phyloP scores from a whole-genome alignment of 2,888 invertebrate genomes.

The Ormyrus pomaceus region DNA sequence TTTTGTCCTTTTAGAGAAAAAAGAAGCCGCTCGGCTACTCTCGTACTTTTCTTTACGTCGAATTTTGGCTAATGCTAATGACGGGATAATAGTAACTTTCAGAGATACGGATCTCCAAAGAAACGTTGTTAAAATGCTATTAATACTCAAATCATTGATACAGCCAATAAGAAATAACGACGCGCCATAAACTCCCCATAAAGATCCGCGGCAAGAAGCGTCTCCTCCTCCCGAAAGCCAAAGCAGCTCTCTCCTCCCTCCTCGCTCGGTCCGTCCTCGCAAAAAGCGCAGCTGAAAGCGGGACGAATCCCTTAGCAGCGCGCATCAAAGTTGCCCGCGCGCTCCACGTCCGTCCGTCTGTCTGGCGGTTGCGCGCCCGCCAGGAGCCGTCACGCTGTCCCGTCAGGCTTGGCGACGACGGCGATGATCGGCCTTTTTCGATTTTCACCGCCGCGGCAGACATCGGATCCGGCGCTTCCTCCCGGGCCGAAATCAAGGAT shows the following conservation, averaged over 20 bases:
- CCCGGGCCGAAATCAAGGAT: conserved; percentile 30
- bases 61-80: no score
- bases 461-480: background rate
- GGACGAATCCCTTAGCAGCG: no score
- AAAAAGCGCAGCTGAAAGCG: background rate
- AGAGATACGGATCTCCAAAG: no score
- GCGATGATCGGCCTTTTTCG: conserved; percentile 5
- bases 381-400: conserved; percentile 76
- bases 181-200: no score
- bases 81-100: no score
- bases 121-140: no score
- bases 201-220: background rate
- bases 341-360: conserved; percentile 38
- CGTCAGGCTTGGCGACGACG: conserved; percentile 64
- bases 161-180: no score
- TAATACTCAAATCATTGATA: no score
- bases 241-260: conserved; percentile 1
- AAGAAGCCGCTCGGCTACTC: no score
- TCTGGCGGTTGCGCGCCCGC: conserved; percentile 68
- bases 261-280: background rate
- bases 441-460: background rate
- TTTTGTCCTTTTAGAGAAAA: no score
- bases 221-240: background rate
- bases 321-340: no score
- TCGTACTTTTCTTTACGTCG: no score